These are phyloP conservation scores for Phoenoteleia sp. DNA, from an alignment of 2,888 invertebrate genomes.

Conservation along the genomic window DNA sequence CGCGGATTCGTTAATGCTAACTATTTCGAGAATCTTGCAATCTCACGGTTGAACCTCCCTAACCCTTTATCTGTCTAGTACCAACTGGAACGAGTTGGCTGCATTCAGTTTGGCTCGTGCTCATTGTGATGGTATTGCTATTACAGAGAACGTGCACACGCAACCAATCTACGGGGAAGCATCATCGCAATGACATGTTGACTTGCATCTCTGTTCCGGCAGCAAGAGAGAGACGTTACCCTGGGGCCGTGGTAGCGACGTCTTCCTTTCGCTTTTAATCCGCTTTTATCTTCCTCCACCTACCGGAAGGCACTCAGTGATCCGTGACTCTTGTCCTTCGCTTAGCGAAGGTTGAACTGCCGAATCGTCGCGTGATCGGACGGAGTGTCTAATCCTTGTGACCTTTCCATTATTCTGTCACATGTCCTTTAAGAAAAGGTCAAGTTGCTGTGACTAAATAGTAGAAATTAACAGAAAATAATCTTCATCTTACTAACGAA, in stretches of 20 bases:
- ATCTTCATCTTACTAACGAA: no score
- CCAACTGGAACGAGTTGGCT: conserved; percentile 70
- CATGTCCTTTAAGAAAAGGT: conserved; percentile 25
- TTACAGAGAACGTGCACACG: conserved; percentile 67
- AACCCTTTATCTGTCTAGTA: conserved; percentile 80
- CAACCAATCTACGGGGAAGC: conserved; percentile 71
- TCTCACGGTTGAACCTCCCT: conserved; percentile 79
- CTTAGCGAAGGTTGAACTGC: conserved; percentile 29
- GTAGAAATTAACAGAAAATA: not conserved
- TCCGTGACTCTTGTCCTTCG: conserved; percentile 61
- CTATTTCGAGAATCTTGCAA: conserved; percentile 82
- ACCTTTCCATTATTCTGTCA: conserved; percentile 17
- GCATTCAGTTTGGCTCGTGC: conserved; percentile 48
- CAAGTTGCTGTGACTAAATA: not conserved
- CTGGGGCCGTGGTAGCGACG: conserved; percentile 68
- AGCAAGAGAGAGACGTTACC: conserved; percentile 73
- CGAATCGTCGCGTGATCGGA: conserved; percentile 43
- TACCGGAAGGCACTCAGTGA: conserved; percentile 69
- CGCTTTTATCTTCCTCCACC: conserved; percentile 57
- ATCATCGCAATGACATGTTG: conserved; percentile 73
- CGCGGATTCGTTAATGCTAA: conserved; percentile 80
- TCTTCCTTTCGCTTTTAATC: conserved; percentile 81
- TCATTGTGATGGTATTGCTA: conserved; percentile 77
- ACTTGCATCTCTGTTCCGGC: conserved; percentile 29
- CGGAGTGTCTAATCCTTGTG: not conserved